Evolutionary conservation across 2,888 invertebrate species (phyloP).

Genomic region (Coleophora deauratella): DNA sequence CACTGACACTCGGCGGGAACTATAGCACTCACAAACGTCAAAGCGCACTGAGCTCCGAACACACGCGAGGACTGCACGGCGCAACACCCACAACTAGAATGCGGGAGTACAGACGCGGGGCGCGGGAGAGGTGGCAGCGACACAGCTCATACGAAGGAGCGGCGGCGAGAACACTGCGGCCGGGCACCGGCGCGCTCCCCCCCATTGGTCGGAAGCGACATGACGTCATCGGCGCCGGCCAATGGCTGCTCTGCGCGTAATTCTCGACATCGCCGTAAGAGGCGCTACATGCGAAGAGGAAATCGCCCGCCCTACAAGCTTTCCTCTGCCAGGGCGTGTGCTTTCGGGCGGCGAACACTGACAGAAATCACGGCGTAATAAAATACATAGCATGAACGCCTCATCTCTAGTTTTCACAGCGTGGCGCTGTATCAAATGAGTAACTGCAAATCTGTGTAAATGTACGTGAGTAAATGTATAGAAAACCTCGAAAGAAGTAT

Average conservation of each 20-base stretch:
- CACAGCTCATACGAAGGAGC: conserved; percentile 68
- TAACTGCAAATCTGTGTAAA: no score
- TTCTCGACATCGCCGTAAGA: conserved; percentile 40
- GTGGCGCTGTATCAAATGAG: no score
- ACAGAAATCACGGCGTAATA: conserved; percentile 33
- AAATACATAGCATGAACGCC: conserved; percentile 26
- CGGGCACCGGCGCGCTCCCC: conserved; percentile 51
- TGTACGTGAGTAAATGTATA: background rate
- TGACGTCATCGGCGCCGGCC: conserved; percentile 59
- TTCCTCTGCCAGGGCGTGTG: conserved; percentile 67
- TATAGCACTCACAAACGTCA: conserved; percentile 65
- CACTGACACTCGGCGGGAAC: conserved; percentile 70
- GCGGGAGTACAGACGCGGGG: conserved; percentile 61
- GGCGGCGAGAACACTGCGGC: conserved; percentile 65
- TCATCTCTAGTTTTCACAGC: no score
- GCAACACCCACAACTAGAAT: conserved; percentile 73
- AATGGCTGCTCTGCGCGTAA: conserved; percentile 38
- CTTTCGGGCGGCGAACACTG: conserved; percentile 51
- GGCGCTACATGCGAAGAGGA: conserved; percentile 53
- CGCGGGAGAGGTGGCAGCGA: conserved; percentile 50
- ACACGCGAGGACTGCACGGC: conserved; percentile 72
- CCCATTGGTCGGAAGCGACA: conserved; percentile 52
- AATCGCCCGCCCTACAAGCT: conserved; percentile 70
- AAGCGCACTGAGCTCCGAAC: conserved; percentile 65
- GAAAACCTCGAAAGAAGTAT: conserved; percentile 6